Evolutionary conservation across 2,797 vertebrate species (phyloP).

Genomic region (Enteromius mattozi): DNA sequence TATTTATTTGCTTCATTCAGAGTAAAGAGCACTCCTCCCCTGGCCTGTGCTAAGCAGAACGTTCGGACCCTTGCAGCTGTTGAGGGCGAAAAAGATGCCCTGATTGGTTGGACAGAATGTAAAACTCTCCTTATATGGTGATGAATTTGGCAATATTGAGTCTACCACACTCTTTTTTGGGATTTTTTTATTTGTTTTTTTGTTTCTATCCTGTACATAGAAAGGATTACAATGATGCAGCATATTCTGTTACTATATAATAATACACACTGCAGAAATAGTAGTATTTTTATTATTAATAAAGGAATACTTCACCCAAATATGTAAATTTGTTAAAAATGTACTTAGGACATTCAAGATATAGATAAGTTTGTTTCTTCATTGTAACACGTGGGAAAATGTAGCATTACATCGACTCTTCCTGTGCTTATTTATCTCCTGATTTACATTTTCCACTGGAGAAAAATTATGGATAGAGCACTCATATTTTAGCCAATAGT

Average conservation of each 20-base stretch:
- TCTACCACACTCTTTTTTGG: not conserved
- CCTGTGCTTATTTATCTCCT: not conserved
- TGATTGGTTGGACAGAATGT: conserved; percentile 60
- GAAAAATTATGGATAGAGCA: not conserved
- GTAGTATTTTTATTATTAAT: not conserved
- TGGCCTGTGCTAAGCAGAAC: conserved; percentile 34
- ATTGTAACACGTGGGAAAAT: not conserved
- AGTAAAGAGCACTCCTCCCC: not conserved
- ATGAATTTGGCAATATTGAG: not conserved
- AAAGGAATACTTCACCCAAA: not conserved
- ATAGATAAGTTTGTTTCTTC: not conserved
- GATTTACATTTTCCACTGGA: not conserved
- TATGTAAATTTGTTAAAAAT: not conserved
- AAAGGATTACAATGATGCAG: not conserved
- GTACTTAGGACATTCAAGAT: not conserved
- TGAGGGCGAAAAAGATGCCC: conserved; percentile 53
- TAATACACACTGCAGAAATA: not conserved
- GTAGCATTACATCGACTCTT: not conserved
- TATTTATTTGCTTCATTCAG: conserved; percentile 20
- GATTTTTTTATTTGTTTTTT: not conserved
- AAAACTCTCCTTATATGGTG: conserved; percentile 53
- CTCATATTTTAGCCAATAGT: not conserved
- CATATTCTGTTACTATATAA: not conserved
- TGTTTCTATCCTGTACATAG: not conserved
- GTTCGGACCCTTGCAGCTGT: conserved; percentile 49